Evolutionary conservation across 1,140 invertebrate genomes (phyloP).

Genomic region (Asobara japonica): DNA sequence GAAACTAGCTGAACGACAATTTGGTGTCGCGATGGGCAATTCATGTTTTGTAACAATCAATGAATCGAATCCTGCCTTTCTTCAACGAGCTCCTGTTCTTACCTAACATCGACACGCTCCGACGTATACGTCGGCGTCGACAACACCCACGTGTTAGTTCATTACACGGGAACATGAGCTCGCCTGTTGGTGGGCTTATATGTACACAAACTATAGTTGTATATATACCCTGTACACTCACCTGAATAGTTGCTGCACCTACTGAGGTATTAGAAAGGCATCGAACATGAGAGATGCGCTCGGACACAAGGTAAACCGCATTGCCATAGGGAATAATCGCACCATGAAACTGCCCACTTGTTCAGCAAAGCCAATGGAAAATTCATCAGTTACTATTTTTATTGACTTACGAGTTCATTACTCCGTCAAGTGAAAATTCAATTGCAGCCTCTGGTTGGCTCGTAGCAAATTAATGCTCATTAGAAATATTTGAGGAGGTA

Average conservation of each 20-base stretch:
- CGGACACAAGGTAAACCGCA: conserved; percentile 63
- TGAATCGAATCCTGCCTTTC: no score
- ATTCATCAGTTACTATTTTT: neutral
- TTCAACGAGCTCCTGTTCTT: conserved; percentile 33
- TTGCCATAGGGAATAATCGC: conserved; percentile 56
- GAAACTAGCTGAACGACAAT: no score
- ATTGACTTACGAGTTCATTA: neutral
- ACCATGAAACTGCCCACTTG: conserved; percentile 18
- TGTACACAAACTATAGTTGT: conserved; percentile 6
- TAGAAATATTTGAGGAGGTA: no score
- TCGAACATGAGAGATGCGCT: conserved; percentile 48
- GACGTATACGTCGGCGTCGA: conserved; percentile 24
- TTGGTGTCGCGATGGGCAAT: neutral
- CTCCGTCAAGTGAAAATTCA: neutral
- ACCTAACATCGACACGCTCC: neutral
- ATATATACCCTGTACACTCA: neutral
- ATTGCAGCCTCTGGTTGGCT: neutral
- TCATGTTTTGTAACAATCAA: neutral
- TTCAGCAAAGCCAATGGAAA: neutral
- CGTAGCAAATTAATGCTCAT: no score
- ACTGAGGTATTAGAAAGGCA: conserved; percentile 59
- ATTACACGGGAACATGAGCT: conserved; percentile 20
- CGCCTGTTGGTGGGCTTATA: conserved; percentile 8
- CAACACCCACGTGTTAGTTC: conserved; percentile 38
- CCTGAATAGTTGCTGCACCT: conserved; percentile 25